phyloP scores from a whole-genome alignment of 1,140 invertebrate species.

The Platorchestia sp. region DNA sequence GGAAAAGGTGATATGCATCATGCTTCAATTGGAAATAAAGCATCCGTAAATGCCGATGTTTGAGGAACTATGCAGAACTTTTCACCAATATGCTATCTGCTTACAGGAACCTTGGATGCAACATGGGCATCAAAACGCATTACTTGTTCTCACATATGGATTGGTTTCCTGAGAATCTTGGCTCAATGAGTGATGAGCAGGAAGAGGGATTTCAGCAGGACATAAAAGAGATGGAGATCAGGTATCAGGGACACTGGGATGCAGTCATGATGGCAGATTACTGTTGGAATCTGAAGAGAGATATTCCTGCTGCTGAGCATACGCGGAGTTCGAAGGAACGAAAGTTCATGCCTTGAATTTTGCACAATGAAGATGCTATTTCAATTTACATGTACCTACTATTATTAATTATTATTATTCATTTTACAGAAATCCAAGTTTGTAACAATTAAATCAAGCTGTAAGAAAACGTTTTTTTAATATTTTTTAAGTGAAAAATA shows the following conservation, averaged over 20 bases:
- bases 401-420: conserved; percentile 16
- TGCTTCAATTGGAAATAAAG: too few relatives aligned
- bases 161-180: conserved; percentile 58
- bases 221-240: not conserved
- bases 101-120: conserved; percentile 63
- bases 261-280: too few relatives aligned
- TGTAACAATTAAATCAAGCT: conserved; percentile 46
- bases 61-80: conserved; percentile 57
- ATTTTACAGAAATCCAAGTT: conserved; percentile 39
- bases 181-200: conserved; percentile 17
- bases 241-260: conserved; percentile 58
- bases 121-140: conserved; percentile 63
- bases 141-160: conserved; percentile 54
- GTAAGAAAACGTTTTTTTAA: conserved; percentile 49
- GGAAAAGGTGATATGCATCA: too few relatives aligned
- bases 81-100: not conserved
- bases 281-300: conserved; percentile 21
- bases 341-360: conserved; percentile 55
- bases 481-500: conserved; percentile 48
- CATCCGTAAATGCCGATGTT: too few relatives aligned
- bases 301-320: conserved; percentile 55
- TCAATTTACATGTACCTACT: not conserved
- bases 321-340: not conserved
- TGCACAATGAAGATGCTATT: not conserved
- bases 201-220: conserved; percentile 11